Evolutionary conservation across 2,113 vertebrate species (phyloP), one percentile per base, ranked within the genome.

Genomic region (Paralichthys olivaceus): DNA sequence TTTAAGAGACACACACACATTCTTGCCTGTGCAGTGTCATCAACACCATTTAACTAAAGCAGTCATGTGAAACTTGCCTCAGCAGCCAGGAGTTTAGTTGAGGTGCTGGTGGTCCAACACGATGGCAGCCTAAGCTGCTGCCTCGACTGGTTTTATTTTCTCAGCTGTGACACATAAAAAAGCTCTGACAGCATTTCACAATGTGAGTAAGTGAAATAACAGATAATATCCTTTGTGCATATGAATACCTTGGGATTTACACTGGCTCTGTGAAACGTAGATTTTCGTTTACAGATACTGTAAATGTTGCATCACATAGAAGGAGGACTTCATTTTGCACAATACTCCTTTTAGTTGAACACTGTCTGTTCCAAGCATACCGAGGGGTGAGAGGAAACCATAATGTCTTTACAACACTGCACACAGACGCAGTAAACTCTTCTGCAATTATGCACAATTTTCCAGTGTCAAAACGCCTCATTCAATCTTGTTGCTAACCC

Each of bases 401-500:
- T 58, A 15, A 37, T 69, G 25, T 57, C 40, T 14, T 26, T 77
- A 28, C 63, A 40, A 19, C 67, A 23, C 6, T 79, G 13, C 37
- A 26, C 66, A 59, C 4, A 49, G 17, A 15, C 14, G 29, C 56
- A 72, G 67, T 19, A 65, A 56, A 61, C 20, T 75, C n/a, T 59
- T 78, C 54, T 77, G 56, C 51, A 69, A 87, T 74, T 85, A 77
- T 80, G 80, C 71, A 80, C 61, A 81, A 83, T 92, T 87, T 87
- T 75, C 66, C 45, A 45, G 77, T 77, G 80, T 90, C 87, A 91
- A 89, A 93, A 88, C 80, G 82, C 69, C 81, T 83, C 70, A 64
- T 87, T 91, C 87, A 84, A 69, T 89, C 84, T 82, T 87, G 77
- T 76, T 87, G 71, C 68, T 75, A 84, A 87, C 83, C 74, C 75